Base-by-base conservation (phyloP, 2,797 vertebrate genomes). In the Tachyglossus aculeatus region DNA sequence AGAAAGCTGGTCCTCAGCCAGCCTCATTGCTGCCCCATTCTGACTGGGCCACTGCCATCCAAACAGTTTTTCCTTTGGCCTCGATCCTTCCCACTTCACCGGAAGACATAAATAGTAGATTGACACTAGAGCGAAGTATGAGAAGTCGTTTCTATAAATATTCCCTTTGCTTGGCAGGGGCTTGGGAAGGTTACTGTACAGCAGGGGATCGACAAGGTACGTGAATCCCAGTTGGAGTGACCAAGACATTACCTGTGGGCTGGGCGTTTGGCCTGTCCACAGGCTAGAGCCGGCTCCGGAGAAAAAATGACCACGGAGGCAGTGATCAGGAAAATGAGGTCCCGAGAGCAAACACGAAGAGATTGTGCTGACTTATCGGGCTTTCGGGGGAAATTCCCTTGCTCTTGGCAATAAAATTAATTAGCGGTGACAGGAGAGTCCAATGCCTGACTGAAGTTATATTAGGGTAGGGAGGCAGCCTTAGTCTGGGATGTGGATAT, bases 361-460 rank as follows among this genome's bases (percentile, higher is more conserved):
- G 75, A 73, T 83, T 84, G 80, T 74, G 71, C 70, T 83, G 78
- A 77, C 64, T 40, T 41, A 56, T 36, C 70, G 73, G 59, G 22
- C 65, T 82, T 66, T 81, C 69, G 74, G 62, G 15, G 22, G 70
- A 71, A 61, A 78, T 75, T 45, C 78, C 79, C 70, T 65, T 58
- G 31, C 70, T 84, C 52, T 76, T 51, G 66, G 52, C 47, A 71
- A 56, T 83, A 79, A 83, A 70, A 51, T 60, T 80, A 74, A 84
- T 86, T 81, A 33, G 69, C 41, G 37, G 55, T 80, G 86, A 81
- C 83, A 75, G 83, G 83, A 87, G 87, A 88, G 84, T 71, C 57
- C 54, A 71, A 72, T 72, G 81, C 75, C 63, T 81, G 9, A 80
- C 77, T 43, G 70, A 72, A 77, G 24, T 37, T 80, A 39, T 82